Percentiles rank a stretch among this genome's conserved stretches.
phyloP scores from a whole-genome alignment of 2,113 vertebrate species.

The Bujurquina vittata region DNA sequence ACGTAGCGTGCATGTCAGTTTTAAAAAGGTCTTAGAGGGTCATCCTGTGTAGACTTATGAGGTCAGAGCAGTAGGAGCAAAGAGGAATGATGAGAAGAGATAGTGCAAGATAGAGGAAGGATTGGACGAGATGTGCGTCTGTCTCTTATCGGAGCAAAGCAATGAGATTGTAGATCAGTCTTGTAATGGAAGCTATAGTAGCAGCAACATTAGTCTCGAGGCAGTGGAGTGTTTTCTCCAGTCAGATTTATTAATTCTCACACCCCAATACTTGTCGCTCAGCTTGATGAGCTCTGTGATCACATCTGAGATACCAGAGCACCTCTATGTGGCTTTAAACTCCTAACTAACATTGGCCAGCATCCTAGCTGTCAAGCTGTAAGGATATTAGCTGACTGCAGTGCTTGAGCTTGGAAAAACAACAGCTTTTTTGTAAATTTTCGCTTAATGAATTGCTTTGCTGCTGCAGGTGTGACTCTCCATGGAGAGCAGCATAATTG shows the following conservation, averaged over 20 bases:
- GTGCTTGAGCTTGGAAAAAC: constrained; percentile 9
- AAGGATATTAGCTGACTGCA: neutral
- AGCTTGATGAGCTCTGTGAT: constrained; percentile 5
- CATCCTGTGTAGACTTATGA: constrained; percentile 56
- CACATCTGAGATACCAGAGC: constrained; percentile 10
- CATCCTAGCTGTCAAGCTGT: neutral
- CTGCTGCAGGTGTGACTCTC: neutral
- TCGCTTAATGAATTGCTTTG: neutral
- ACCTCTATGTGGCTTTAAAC: neutral
- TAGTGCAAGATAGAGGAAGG: constrained; percentile 7
- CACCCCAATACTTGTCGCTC: neutral
- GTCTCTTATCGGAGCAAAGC: constrained; percentile 43
- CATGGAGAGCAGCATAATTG: neutral
- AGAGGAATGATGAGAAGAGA: constrained; percentile 31
- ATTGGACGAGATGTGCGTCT: constrained; percentile 43
- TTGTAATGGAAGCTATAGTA: constrained; percentile 26
- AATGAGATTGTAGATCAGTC: constrained; percentile 42
- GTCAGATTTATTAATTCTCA: constrained; percentile 13
- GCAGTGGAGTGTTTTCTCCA: neutral
- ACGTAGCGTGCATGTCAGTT: constrained; percentile 60
- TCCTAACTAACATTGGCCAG: neutral
- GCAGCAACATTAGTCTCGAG: neutral
- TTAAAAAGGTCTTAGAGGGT: constrained; percentile 65
- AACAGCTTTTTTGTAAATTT: neutral
- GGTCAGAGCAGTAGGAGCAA: constrained; percentile 23